Conservation (phyloP, 2,888 invertebrate genomes). For the Abscondita cerata region DNA sequence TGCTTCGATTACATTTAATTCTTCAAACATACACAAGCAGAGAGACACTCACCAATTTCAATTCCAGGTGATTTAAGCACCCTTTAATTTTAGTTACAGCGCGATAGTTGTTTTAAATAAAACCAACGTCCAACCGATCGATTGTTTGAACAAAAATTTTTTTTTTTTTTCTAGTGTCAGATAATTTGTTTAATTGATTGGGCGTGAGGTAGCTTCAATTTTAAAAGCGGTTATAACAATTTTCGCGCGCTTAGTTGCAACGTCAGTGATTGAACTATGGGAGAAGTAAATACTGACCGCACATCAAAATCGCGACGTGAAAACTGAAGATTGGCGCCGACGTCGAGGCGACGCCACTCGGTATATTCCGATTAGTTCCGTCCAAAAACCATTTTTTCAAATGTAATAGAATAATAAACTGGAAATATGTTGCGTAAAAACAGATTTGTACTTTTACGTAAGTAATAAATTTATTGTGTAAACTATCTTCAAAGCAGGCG, state of each 20-base stretch:
- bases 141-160: too few relatives aligned
- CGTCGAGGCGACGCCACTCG: slow-evolving; percentile 49
- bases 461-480: too few relatives aligned
- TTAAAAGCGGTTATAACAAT: background rate
- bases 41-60: slow-evolving; percentile 29
- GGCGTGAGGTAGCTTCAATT: too few relatives aligned
- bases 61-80: slow-evolving; percentile 26
- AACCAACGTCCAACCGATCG: too few relatives aligned
- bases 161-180: too few relatives aligned
- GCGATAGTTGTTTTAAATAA: too few relatives aligned
- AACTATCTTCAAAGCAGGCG: too few relatives aligned
- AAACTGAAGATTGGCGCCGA: slow-evolving; percentile 50
- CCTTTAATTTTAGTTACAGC: background rate
- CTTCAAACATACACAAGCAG: slow-evolving; percentile 25
- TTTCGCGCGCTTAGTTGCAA: slow-evolving; percentile 21
- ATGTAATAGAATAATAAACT: slow-evolving; percentile 5
- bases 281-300: slow-evolving; percentile 27
- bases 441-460: too few relatives aligned
- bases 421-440: background rate
- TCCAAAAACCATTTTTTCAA: slow-evolving; percentile 16
- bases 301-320: slow-evolving; percentile 35
- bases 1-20: slow-evolving; percentile 23
- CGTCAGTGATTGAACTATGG: slow-evolving; percentile 25
- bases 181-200: too few relatives aligned
- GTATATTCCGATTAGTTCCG: slow-evolving; percentile 43